Base-by-base conservation (phyloP, 2,797 vertebrate species). In the Acanthurus tractus region DNA sequence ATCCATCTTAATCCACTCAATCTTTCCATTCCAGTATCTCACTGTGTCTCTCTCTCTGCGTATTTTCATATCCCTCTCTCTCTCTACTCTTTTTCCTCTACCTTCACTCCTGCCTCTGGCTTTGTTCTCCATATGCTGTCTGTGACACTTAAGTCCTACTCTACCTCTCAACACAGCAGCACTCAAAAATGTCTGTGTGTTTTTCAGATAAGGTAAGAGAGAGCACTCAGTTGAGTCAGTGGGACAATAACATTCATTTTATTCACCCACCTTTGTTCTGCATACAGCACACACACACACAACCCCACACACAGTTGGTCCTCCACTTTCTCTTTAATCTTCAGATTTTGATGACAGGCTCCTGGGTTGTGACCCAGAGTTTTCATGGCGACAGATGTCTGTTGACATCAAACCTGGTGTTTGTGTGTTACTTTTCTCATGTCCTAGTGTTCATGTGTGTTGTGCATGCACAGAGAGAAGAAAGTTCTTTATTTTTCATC, bases 61-160 rank as follows among this genome's bases (percentile, higher is more conserved):
- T 50, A n/a, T 77, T 76, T 82, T 57, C 40, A 40, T 68, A 49
- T 57, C 45, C 45, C 52, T 63, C 62, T 62, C 17, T 62, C 17
- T 44, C 70, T 63, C 49, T 75, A 42, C 67, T 40, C 11, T 63
- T 46, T 58, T 55, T 38, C 53, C 38, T n/a, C 48, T 45, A 42
- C 49, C 12, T 20, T 69, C 54, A 55, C 72, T 76, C 82, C 63
- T 65, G 58, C 36, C 56, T 76, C 46, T 25, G n/a, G 68, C 59
- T 83, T 77, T 87, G 64, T 78, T 83, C 76, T 83, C 34, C 67
- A 66, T 53, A 11, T 69, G 17, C 48, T 5, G 4, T 78, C 5
- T 56, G 77, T 81, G 79, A 66, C 79, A 69, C 63, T 22, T 97
- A 96, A 15, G 20, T 81, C 42, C 53, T 25, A 44, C 64, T 70